Evolutionary conservation across 2,797 vertebrate species (phyloP).

Genomic region (Hippopotamyrus pictus): DNA sequence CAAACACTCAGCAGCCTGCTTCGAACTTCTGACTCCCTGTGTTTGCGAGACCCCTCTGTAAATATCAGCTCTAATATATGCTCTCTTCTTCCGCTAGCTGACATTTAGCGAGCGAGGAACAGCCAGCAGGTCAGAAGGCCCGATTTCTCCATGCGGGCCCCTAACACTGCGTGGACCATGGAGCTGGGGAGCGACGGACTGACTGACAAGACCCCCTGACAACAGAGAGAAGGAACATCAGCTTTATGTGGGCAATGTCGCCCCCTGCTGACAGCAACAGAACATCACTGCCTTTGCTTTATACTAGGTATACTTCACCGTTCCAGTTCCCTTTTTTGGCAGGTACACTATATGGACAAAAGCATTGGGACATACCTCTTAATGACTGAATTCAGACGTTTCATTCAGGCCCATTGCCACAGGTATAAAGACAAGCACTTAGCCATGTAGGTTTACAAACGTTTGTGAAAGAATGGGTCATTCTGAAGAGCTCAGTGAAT

Average conservation of each 20-base stretch:
- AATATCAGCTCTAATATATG: background rate
- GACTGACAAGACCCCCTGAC: background rate
- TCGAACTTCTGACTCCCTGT: background rate
- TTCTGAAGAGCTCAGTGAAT: background rate
- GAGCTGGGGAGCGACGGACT: background rate
- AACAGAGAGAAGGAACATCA: background rate
- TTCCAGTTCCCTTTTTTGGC: background rate
- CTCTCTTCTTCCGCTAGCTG: background rate
- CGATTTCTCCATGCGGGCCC: background rate
- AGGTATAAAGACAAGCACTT: background rate
- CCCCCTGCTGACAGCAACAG: constrained; percentile 10
- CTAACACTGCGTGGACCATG: background rate
- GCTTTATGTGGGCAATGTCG: background rate
- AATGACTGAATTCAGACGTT: background rate
- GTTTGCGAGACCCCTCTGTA: background rate
- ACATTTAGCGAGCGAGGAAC: background rate
- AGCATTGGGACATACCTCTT: background rate
- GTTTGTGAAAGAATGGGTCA: background rate
- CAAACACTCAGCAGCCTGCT: background rate
- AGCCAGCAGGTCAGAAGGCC: background rate
- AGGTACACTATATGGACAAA: background rate
- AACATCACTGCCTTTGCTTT: background rate
- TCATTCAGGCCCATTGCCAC: background rate
- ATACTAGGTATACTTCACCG: background rate
- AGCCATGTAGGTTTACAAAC: background rate